Conservation (phyloP, 1,140 invertebrate species). For the Drosophila oshimai region DNA sequence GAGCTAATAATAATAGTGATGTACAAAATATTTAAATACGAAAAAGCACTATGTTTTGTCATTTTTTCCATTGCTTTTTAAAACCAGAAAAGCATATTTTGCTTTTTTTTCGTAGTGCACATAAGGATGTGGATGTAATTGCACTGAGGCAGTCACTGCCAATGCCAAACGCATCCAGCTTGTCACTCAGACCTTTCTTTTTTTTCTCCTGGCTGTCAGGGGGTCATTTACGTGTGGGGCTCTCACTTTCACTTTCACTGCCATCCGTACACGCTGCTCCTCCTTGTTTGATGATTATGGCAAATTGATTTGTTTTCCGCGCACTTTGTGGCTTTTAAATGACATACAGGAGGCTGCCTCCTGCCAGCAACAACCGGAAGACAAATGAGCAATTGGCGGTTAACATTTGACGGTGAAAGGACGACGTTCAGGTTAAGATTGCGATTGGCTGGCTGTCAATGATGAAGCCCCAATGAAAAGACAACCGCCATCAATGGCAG, state of each 20-base stretch:
- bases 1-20: too few relatives aligned
- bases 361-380: conserved; percentile 47
- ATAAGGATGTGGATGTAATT: conserved; percentile 33
- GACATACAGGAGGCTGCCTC: too few relatives aligned
- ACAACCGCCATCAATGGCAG: neutral
- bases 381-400: conserved; percentile 66
- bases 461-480: neutral
- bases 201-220: neutral
- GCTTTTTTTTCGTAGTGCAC: neutral
- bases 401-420: neutral
- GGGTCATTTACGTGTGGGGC: conserved; percentile 27
- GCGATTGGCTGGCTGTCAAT: conserved; percentile 25
- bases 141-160: conserved; percentile 28
- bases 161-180: conserved; percentile 19
- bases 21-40: too few relatives aligned
- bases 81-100: too few relatives aligned
- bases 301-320: conserved; percentile 75
- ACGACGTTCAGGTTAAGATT: neutral
- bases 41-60: too few relatives aligned
- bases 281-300: conserved; percentile 63
- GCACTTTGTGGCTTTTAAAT: conserved; percentile 76
- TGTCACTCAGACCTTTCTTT: conserved; percentile 12
- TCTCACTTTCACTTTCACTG: neutral
- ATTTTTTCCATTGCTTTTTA: too few relatives aligned
- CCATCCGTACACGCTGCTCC: conserved; percentile 9